Conservation (phyloP, 2,113 vertebrate genomes). For the Thermophis baileyi region DNA sequence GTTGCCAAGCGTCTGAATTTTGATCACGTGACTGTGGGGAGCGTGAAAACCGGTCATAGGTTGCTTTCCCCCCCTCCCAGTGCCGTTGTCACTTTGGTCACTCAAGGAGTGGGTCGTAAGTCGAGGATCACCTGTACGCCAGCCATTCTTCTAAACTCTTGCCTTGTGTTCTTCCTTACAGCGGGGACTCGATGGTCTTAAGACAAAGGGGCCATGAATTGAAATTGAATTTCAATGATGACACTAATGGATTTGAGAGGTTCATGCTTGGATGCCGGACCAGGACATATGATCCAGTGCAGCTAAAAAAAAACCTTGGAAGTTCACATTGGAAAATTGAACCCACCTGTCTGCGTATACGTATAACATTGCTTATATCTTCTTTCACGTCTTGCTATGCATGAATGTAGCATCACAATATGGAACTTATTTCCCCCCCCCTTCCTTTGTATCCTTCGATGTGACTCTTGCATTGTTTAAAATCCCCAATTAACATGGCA, state of each 20-base stretch:
- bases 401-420: constrained; percentile 32
- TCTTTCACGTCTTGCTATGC: constrained; percentile 45
- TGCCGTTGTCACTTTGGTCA: neutral
- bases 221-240: constrained; percentile 19
- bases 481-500: constrained; percentile 17
- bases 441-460: neutral
- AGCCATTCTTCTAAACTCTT: constrained; percentile 40
- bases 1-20: too few relatives aligned
- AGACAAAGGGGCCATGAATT: constrained; percentile 51
- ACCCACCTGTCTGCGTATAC: constrained; percentile 35
- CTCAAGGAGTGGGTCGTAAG: neutral
- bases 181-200: constrained; percentile 32
- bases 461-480: constrained; percentile 9
- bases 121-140: neutral
- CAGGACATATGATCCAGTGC: constrained; percentile 43
- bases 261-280: constrained; percentile 26
- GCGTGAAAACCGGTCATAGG: too few relatives aligned
- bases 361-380: constrained; percentile 48
- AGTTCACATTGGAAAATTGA: constrained; percentile 37
- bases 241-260: constrained; percentile 16
- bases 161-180: constrained; percentile 42
- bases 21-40: too few relatives aligned
- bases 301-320: constrained; percentile 34
- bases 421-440: constrained; percentile 7
- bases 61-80: neutral